phyloP scores from a whole-genome alignment of 2,113 vertebrate genomes.

The Dasyurus viverrinus region DNA sequence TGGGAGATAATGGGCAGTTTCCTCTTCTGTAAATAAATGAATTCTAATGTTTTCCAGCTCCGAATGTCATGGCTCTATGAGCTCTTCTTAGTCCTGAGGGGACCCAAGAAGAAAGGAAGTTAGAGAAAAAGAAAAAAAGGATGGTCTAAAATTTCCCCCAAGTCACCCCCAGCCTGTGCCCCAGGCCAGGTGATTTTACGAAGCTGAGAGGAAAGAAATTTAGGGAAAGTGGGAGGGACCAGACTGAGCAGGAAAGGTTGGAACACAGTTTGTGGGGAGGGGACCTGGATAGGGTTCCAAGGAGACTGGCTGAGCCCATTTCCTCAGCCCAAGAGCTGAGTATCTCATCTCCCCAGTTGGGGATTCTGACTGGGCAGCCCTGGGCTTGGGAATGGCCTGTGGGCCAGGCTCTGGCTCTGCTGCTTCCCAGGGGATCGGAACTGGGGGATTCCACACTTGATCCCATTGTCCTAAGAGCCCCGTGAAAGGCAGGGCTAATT shows the following conservation, averaged over 20 bases:
- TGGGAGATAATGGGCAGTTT: neutral
- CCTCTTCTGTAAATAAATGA: neutral
- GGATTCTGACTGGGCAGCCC: neutral
- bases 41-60: neutral
- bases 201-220: neutral
- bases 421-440: neutral
- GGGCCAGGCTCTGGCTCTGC: no score
- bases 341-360: neutral
- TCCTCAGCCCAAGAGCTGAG: no score
- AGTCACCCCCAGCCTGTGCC: slow-evolving; percentile 37
- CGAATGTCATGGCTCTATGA: neutral
- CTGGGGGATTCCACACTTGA: neutral
- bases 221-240: neutral
- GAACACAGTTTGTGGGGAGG: no score
- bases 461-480: neutral
- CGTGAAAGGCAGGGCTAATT: neutral
- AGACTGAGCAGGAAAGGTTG: no score
- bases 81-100: neutral
- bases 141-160: slow-evolving; percentile 50
- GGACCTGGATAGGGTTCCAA: no score
- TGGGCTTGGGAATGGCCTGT: neutral
- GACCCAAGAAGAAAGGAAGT: neutral
- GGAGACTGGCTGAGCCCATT: neutral
- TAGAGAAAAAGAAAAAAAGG: neutral
- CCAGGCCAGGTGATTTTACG: neutral